Evolutionary conservation across 2,797 vertebrate species (phyloP), one percentile per base, ranked within the genome.

Genomic region (Ptychadena robeensis): DNA sequence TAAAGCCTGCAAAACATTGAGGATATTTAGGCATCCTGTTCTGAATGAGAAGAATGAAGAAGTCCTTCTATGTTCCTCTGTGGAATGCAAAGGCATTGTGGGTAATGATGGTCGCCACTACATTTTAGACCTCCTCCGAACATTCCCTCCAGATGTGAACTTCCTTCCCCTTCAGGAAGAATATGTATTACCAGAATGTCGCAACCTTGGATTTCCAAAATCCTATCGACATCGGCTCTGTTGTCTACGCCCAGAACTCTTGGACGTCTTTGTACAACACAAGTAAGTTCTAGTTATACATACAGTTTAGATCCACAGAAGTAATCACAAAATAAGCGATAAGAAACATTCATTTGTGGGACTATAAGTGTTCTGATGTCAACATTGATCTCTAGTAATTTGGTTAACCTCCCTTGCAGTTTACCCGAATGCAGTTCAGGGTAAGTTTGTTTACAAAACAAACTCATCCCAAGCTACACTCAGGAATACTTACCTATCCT

Each of bases 61-160:
- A 18, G 44, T 86, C 2, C 35, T 68, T 30, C 31, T 96, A 64
- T 96, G 95, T 88, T 95, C 94, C 25, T 92, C 95, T 12, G 83
- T 92, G 75, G 94, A 96, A 2, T 91, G 93, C 22, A 93, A 96
- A 86, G 95, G 95, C 8, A 89, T 96, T 38, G 68, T 95, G 82
- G 95, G 95, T 4, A 93, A 92, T 3, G 95, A 96, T 57, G 90
- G 93, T 0, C 91, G 95, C 61, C 93, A 90, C 86, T 96, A 96
- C 87, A 53, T 95, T 80, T 88, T 95, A 59, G 94, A 96, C 86
- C 91, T 96, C 30, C 93, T 94, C 85, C 93, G 93, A 75, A 94
- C 82, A 75, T 91, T 92, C 66, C 95, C 95, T 8, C 90, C 92
- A 25, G 95, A 96, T 86, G 91, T 90, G 85, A 96, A 96, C 90